Evolutionary conservation across 2,888 invertebrate species (phyloP), one percentile per base, ranked within the genome.

Genomic region (Acleris literana): DNA sequence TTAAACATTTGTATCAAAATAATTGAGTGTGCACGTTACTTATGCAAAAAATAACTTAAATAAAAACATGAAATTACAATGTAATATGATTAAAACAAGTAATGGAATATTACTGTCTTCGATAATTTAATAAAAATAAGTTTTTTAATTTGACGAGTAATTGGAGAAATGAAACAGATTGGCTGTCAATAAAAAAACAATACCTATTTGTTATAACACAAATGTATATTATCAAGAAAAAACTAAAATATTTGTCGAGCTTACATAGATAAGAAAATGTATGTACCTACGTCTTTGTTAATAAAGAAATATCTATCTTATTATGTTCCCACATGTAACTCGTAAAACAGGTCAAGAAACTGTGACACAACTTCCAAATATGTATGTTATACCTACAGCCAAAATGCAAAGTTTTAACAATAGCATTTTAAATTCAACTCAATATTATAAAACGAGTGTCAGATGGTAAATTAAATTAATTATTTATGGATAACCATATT

Each of bases 231-330:
- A 64, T 61, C 54, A 46, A 66, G 59, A 59, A 55, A 63, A 55
- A 59, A 56, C 48, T 48, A 48, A 56, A 57, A 55, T 74, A 73
- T 76, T 76, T 75, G 78, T 80, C 83, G 83, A 84, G 83, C 83
- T 83, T 84, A 82, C 69, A 79, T 81, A 82, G 76, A 71, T 80
- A 83, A 79, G 78, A 77, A 39, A 69, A 70, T 76, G 74, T 78
- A 72, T 74, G 75, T 76, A 59, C 17, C 17, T 46, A 46, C 46
- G 78, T 78, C 78, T 77, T 80, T 76, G 78, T 72, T 64, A 54
- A 54, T 59, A 71, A 71, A 72, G 9, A 69, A 55, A 55, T 55
- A 39, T 18, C 43, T 63, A 69, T 54, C 63, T 59, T 57, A 44
- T 70, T 65, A 61, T 66, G 65, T 68, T 68, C 68, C 52, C 44